Base-by-base conservation (phyloP, 2,113 vertebrate genomes). In the Gadus chalcogrammus region DNA sequence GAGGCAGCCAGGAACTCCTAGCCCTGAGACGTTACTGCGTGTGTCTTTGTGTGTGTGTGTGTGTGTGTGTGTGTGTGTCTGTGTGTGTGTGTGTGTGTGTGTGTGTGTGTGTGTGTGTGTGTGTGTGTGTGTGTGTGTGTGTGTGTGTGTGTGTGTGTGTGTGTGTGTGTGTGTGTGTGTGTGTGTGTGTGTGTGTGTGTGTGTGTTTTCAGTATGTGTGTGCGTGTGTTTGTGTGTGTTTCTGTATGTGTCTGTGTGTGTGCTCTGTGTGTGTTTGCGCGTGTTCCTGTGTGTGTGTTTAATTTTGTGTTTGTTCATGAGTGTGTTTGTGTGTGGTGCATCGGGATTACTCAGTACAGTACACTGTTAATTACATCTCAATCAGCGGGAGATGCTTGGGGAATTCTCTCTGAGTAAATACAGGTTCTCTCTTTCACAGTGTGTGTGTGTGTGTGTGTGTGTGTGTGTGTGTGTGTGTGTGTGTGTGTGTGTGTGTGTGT, bases 51-150 rank as follows among this genome's bases (percentile, higher is more conserved):
- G 68, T 16, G 56, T 31, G 61, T 28, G 27, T 15, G 27, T 69
- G 72, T 91, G 88, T 87, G 88, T 88, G 69, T 82, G 70, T 17
- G 64, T 67, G 69, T 31, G 68, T 16, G 56, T 31, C 24, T 42
- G 61, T 69, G 72, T 91, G 88, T 87, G 88, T 88, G 61, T 69
- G 72, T 91, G 88, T 87, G 88, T 88, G 69, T 82, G 70, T 17
- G 64, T 67, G 69, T 31, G 68, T 16, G 56, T 31, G 31, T 42
- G 61, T 69, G 72, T 91, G 88, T 87, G 88, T 88, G 61, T 28
- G 27, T 15, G 27, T 28, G 61, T 5, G 61, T 22, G 66, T 35
- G 67, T 48, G 3, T 48, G 55, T 20, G 20, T 69, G 73, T 91
- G 88, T 87, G 88, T 88, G 69, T 82, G 71, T 17, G 65, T 67